These are phyloP conservation scores for Chlorops oryzae DNA, from an alignment of 1,140 invertebrate genomes.

Conservation along the genomic window DNA sequence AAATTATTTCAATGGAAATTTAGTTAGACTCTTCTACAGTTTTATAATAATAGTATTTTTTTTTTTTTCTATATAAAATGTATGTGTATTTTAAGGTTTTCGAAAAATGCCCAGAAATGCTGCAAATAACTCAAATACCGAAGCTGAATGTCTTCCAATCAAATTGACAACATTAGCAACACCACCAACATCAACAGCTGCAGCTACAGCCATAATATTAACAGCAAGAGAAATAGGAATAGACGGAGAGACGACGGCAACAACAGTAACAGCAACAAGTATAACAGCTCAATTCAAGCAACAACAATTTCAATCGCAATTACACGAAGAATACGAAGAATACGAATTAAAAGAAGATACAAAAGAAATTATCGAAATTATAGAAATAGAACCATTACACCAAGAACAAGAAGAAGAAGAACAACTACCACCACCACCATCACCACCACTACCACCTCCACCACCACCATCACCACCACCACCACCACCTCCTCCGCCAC, in stretches of 20 bases:
- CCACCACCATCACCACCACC: neutral
- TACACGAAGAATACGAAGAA: no score
- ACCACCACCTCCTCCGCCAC: neutral
- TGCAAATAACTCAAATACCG: conserved; percentile 37
- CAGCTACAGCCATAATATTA: neutral
- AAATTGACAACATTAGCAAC: neutral
- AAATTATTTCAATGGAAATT: no score
- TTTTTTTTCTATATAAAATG: no score
- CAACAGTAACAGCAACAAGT: conserved; percentile 3
- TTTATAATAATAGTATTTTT: no score
- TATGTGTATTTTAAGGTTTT: conserved; percentile 38
- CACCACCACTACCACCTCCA: neutral
- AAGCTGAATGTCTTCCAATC: conserved; percentile 38
- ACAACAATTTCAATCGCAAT: no score
- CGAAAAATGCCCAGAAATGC: conserved; percentile 48
- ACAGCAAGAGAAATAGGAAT: no score
- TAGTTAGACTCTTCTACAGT: no score
- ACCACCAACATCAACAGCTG: neutral
- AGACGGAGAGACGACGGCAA: conserved; percentile 14
- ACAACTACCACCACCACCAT: neutral
- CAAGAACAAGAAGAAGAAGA: neutral
- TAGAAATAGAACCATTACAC: neutral
- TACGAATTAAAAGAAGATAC: no score
- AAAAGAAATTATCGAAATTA: conserved; percentile 10
- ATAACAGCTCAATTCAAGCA: no score